Percentiles rank a stretch among this genome's conserved stretches.
Evolutionary conservation across 1,140 invertebrate species (phyloP).

Genomic region (Caligus rogercresseyi): DNA sequence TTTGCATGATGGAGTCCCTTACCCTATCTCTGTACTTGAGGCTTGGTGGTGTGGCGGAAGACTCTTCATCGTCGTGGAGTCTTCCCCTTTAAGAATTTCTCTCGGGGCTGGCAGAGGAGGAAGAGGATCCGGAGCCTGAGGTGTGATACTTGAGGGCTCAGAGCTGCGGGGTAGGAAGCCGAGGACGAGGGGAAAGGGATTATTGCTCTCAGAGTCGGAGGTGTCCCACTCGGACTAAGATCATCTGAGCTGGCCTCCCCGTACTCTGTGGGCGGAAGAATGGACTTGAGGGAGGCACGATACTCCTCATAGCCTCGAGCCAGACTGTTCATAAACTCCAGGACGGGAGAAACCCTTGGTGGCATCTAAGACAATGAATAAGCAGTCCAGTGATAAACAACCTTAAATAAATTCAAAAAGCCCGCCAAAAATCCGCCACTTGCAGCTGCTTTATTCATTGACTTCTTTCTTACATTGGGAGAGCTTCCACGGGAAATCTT

Average conservation of each 20-base stretch:
- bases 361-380: background rate
- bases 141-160: too few species aligned
- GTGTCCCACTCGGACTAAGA: slow-evolving; percentile 67
- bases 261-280: slow-evolving; percentile 47
- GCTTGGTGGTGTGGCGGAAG: background rate
- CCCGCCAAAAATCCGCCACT: too few species aligned
- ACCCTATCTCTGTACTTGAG: background rate
- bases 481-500: slow-evolving; percentile 12
- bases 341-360: slow-evolving; percentile 1
- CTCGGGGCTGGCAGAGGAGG: background rate
- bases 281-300: slow-evolving; percentile 48
- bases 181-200: background rate
- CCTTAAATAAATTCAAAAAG: too few species aligned
- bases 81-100: background rate
- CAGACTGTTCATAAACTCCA: slow-evolving; percentile 12
- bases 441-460: too few species aligned
- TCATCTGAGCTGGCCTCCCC: slow-evolving; percentile 67
- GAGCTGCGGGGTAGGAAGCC: background rate
- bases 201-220: slow-evolving; percentile 21
- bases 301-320: slow-evolving; percentile 52
- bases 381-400: background rate
- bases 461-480: slow-evolving; percentile 10
- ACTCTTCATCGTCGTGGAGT: slow-evolving; percentile 4
- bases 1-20: too few species aligned
- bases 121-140: background rate